phyloP scores from a whole-genome alignment of 2,888 invertebrate genomes.

The Gibbula magus region DNA sequence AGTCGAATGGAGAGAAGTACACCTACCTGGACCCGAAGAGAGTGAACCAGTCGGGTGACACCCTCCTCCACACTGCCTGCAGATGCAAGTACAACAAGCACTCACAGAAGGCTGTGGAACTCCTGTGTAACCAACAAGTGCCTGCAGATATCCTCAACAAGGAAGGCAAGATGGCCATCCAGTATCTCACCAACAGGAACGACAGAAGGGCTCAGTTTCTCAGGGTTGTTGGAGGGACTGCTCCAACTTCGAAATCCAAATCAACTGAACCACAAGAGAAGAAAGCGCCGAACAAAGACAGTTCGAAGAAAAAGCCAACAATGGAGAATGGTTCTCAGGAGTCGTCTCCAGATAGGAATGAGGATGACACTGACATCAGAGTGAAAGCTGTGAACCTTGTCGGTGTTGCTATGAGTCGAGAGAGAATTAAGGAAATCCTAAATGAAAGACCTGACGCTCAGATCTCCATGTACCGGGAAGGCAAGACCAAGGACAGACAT shows the following conservation, averaged over 20 bases:
- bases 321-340: not conserved
- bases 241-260: not conserved
- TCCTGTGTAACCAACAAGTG: constrained; percentile 52
- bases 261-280: not conserved
- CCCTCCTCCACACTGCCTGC: constrained; percentile 41
- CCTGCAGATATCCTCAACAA: constrained; percentile 51
- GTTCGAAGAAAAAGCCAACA: not conserved
- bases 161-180: constrained; percentile 53
- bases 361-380: not conserved
- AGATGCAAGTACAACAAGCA: constrained; percentile 37
- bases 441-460: constrained; percentile 41
- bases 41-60: constrained; percentile 36
- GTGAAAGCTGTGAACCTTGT: constrained; percentile 8
- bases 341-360: not conserved
- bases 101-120: constrained; percentile 50
- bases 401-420: not conserved
- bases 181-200: constrained; percentile 51
- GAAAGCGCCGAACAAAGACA: not conserved
- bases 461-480: constrained; percentile 32
- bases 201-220: constrained; percentile 55
- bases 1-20: constrained; percentile 44
- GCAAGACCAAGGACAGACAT: not conserved
- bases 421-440: constrained; percentile 46
- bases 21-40: constrained; percentile 45
- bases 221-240: constrained; percentile 15